Conservation (phyloP, 2,797 vertebrate species). For the Ptychadena robeensis region DNA sequence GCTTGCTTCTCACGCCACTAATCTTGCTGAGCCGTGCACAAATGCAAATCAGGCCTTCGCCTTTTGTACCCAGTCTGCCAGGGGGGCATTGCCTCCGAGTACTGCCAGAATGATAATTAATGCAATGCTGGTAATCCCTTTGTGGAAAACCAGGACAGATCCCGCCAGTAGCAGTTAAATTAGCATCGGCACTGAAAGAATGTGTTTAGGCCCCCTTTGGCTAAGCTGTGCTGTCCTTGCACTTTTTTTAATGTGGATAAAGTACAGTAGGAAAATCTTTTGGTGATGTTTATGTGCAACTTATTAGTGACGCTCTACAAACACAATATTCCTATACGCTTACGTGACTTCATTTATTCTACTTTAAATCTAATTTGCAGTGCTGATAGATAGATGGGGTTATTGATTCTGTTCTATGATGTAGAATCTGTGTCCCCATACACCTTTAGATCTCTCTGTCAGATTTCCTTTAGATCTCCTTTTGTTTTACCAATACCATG, state of each 20-base stretch:
- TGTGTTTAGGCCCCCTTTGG: background rate
- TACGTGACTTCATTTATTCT: too few relatives aligned
- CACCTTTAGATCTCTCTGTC: too few relatives aligned
- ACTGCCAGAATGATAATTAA: conserved; percentile 51
- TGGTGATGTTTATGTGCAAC: too few relatives aligned
- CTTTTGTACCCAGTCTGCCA: conserved; percentile 55
- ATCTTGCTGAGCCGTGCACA: conserved; percentile 46
- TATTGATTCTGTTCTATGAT: too few relatives aligned
- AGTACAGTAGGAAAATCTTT: too few relatives aligned
- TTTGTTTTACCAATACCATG: too few relatives aligned
- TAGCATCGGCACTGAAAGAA: background rate
- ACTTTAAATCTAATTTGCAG: too few relatives aligned
- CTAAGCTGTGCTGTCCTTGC: background rate
- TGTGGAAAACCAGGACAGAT: conserved; percentile 39
- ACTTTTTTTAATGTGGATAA: background rate
- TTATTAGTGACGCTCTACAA: too few relatives aligned
- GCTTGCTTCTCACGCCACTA: conserved; percentile 17
- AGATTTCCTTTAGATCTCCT: too few relatives aligned
- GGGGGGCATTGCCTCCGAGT: conserved; percentile 30
- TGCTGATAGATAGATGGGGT: too few relatives aligned
- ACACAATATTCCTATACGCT: too few relatives aligned
- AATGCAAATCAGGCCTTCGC: conserved; percentile 49
- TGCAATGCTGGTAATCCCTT: conserved; percentile 38
- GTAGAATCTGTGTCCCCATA: too few relatives aligned
- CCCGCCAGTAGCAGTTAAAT: background rate